Evolutionary conservation across 2,888 invertebrate species (phyloP), one percentile per base, ranked within the genome.

Genomic region (Pterobdella sp.): DNA sequence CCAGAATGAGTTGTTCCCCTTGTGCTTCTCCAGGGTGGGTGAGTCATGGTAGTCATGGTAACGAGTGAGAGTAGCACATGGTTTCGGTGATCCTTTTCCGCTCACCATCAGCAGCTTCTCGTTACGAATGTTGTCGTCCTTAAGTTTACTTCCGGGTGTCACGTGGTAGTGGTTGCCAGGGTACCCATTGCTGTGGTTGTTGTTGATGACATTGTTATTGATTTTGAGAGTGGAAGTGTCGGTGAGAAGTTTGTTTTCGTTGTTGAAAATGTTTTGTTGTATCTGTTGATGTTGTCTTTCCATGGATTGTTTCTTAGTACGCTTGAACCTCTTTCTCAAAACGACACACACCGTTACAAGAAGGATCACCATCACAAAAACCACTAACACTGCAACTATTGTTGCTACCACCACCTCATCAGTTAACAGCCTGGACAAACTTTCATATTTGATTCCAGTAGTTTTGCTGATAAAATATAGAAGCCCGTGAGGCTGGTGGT

Each of bases 101-200:
- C 26, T 63, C 35, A 56, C 71, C 35, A 71, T 42, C 3, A 71
- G 63, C 35, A 71, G 63, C 34, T 34, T 60, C 36, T 71, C 71
- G 63, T 71, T 71, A n/a, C 56, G 52, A 37, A 71, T 63, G 63
- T 71, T 71, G 63, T 71, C 71, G 10, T 71, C 71, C 34, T 71
- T 71, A 34, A 63, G 35, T 22, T 42, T 35, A 22, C 34, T 52
- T 22, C 63, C 60, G 22, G 60, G 63, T 10, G 71, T 60, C 71
- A 63, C 63, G 63, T 71, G 71, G 35, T 71, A 63, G 63, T 63
- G 71, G 36, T 63, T 63, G 4, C 56, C 60, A 31, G 26, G 18
- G 65, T 65, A 10, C 3, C 65, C 65, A n/a, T 65, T 65, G 32
- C 32, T 10, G 52, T 71, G 29, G 22, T 10, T 35, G 52, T 71